Base-by-base conservation (phyloP, 2,888 invertebrate species). In the Gryllus longicercus region DNA sequence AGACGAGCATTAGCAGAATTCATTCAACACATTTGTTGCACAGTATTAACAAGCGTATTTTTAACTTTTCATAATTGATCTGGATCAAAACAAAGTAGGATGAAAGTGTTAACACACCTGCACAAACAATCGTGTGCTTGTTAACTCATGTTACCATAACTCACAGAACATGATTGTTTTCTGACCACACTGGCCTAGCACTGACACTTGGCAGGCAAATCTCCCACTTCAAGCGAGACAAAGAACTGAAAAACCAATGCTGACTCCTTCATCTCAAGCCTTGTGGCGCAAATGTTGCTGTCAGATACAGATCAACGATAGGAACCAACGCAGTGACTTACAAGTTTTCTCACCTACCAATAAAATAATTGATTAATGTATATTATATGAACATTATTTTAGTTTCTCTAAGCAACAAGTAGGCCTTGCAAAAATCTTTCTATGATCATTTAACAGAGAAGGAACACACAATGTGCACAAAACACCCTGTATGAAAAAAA, bases 351-450 rank as follows among this genome's bases (percentile, higher is more conserved):
- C 38, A 38, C 8, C 38, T 38, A 38, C 38, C 38, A 38, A 38
- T 38, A 38, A 38, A 38, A 38, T 38, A 38, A 38, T 38, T 38
- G 25, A 38, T 38, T 38, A 38, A 38, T 38, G 38, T 38, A 38
- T 38, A 38, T 38, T 38, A 38, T 38, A 38, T 8, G 38, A 38
- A 38, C 38, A 38, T 38, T 38, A 8, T 63, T 63, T 63, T 63
- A n/a, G 63, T 63, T 38, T 38, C 63, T 63, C 63, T 63, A n/a
- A 63, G n/a, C 63, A 63, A 63, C 63, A 63, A n/a, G n/a, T 63
- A 63, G 63, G 63, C 63, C 63, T 63, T 63, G 63, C n/a, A 63
- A 63, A 63, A 63, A 63, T 14, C 63, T 63, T 63, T 63, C 63
- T 63, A 63, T 38, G 8, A 38, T 8, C 38, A 38, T 38, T 8